Base-by-base conservation (phyloP, 2,888 invertebrate genomes). In the Xestia ashworthii region DNA sequence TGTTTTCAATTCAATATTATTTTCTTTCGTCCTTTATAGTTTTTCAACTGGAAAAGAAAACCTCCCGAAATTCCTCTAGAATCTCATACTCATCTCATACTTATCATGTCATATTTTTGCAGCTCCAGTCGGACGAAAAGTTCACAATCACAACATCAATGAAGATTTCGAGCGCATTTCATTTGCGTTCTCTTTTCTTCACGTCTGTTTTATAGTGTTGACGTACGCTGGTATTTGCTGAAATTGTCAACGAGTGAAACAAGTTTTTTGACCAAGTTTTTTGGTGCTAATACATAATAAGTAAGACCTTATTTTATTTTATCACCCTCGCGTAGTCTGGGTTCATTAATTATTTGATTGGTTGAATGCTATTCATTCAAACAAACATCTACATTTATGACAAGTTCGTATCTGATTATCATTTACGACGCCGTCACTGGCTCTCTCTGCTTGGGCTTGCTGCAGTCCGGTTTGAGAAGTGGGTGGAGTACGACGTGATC, bases 401-500 rank as follows among this genome's bases (percentile, higher is more conserved):
- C 44, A 58, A 44, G 44, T 38, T 44, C 14, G n/a, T 32, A 53
- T 32, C 46, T 71, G 80, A 50, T 80, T 83, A 81, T 16, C 58
- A 46, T 68, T 72, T 50, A 83, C 79, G 50, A 78, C 19, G 60
- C 46, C 19, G 38, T 8, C 48, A 11, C 60, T 8, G 12, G 32
- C 25, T 19, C 22, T 50, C 3, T 38, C 14, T 50, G 14, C 38
- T 64, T 50, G 22, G n/a, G n/a, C n/a, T n/a, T n/a, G n/a, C n/a
- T n/a, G n/a, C 84, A 89, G 91, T 90, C 80, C 76, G 74, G 76
- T 82, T 83, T 74, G 83, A 83, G 67, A 64, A 85, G 87, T 88
- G 83, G 86, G 79, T 84, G 82, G 71, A 84, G 87, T 41, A 78
- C 75, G 85, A 89, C 91, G 87, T 76, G 70, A 46, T 41, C 69